Percentiles rank a stretch among this genome's conserved stretches.
These are phyloP conservation scores for Tyria jacobaeae DNA, from an alignment of 2,888 invertebrate species.

Conservation along the genomic window DNA sequence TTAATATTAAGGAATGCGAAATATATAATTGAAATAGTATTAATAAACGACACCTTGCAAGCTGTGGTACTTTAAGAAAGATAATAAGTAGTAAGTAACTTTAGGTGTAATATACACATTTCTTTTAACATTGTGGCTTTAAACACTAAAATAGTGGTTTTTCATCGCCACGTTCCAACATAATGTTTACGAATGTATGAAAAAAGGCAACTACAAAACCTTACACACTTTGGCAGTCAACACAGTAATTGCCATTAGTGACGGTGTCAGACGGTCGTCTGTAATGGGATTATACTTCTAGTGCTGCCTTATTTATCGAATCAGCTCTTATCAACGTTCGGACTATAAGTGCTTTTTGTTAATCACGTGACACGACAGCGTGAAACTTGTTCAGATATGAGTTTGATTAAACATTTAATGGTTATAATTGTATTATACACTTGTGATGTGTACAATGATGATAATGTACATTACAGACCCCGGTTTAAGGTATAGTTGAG, in stretches of 20 bases:
- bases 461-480: not conserved
- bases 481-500: not conserved
- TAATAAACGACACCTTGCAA: too few species aligned
- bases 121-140: too few species aligned
- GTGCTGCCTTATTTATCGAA: constrained; percentile 1
- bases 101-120: too few species aligned
- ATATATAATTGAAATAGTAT: too few species aligned
- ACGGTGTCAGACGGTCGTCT: not conserved
- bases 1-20: too few species aligned
- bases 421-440: not conserved
- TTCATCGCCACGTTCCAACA: not conserved
- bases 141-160: not conserved
- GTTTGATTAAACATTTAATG: not conserved
- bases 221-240: not conserved
- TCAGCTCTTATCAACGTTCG: not conserved
- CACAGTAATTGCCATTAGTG: not conserved
- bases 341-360: not conserved
- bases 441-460: not conserved
- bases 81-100: too few species aligned
- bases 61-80: too few species aligned
- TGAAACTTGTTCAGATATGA: not conserved
- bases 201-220: not conserved
- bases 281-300: not conserved
- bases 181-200: not conserved
- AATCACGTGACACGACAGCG: not conserved